Evolutionary conservation across 2,888 invertebrate species (phyloP).

Genomic region (Pristionchus entomophagus): DNA sequence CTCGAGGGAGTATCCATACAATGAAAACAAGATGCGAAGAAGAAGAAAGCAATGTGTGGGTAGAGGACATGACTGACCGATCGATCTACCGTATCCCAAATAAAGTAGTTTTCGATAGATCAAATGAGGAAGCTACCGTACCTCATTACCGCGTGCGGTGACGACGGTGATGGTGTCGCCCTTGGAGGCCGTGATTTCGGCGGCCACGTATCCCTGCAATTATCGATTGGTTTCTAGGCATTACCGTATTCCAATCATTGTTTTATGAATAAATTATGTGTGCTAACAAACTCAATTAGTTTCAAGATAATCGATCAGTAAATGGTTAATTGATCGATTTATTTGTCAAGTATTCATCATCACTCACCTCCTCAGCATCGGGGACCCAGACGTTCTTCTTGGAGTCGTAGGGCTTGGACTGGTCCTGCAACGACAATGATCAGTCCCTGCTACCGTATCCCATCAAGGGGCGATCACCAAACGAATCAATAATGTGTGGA

Average conservation of each 20-base stretch:
- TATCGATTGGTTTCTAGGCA: neutral
- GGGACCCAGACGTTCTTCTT: conserved; percentile 99
- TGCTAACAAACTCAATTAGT: too few relatives aligned
- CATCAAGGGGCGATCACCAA: neutral
- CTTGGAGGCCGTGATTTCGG: conserved; percentile 98
- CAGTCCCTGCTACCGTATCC: neutral
- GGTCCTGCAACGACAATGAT: conserved; percentile 82
- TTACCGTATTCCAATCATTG: conserved; percentile 53
- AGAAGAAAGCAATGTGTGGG: neutral
- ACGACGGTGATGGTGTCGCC: conserved; percentile 95
- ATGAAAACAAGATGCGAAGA: conserved; percentile 15
- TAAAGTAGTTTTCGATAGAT: neutral
- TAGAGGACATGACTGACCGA: neutral
- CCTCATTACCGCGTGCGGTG: conserved; percentile 81
- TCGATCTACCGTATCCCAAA: conserved; percentile 15
- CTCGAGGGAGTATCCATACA: neutral
- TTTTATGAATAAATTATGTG: too few relatives aligned
- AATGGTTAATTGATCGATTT: neutral
- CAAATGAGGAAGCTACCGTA: conserved; percentile 23
- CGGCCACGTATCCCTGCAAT: conserved; percentile 87
- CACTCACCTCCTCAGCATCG: conserved; percentile 88
- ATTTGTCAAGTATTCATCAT: neutral
- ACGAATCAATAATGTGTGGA: neutral
- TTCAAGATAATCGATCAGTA: too few relatives aligned
- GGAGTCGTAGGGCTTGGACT: conserved; percentile 98